Evolutionary conservation across 2,797 vertebrate species (phyloP), one percentile per base, ranked within the genome.

Genomic region (Trachops cirrhosus): DNA sequence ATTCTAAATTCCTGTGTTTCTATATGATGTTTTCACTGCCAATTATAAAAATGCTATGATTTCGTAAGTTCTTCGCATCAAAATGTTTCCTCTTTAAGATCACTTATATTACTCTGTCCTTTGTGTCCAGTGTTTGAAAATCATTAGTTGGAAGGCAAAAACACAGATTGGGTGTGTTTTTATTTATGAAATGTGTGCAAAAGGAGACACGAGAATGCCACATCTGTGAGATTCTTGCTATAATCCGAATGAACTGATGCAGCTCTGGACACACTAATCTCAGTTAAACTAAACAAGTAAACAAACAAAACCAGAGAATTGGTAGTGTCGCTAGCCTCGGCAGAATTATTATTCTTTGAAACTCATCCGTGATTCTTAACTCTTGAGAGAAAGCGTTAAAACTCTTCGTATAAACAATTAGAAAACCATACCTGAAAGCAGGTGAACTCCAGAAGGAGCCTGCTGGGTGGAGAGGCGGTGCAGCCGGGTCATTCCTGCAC

Each of bases 401-500:
- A 0, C 11, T 1, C 7, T 48, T 52, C 9, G n/a, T 34, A 16
- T 2, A 41, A 46, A n/a, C 44, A 21, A 54, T 37, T 21, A 15
- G 19, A 39, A 39, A 73, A 39, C n/a, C 8, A 11, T 19, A 50
- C 34, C 26, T 1, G 26, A 32, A 32, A 32, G 12, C 29, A 15
- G 59, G 26, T 62, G 37, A 22, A 74, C 41, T 34, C 29, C 6
- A 34, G 34, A 32, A 1, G 15, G 32, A 32, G 32, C 32, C 11
- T 16, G 62, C 3, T 0, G 6, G 32, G 32, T 6, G 12, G 6
- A n/a, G 15, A 18, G 32, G 29, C 1, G 62, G 9, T 2, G 15
- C 37, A 11, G 48, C 12, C 26, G 6, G 10, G 29, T 21, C 26
- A 21, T 73, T 50, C 14, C 52, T 52, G 15, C 62, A 54, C 62